Conservation (phyloP, 1,140 invertebrate genomes). For the Panagrolaimus sp. region DNA sequence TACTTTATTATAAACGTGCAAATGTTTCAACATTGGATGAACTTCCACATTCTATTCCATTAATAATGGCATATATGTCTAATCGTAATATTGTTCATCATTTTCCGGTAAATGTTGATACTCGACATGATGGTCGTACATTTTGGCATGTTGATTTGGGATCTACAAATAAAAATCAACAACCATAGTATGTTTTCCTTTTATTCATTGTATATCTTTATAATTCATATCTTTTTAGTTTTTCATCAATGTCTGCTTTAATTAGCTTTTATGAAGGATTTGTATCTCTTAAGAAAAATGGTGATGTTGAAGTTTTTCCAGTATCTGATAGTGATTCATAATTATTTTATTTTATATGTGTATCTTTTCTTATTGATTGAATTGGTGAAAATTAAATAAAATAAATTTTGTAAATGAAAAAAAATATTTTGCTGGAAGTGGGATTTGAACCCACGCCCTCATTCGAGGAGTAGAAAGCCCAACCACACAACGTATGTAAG, state of each 20-base stretch:
- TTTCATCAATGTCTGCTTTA: background rate
- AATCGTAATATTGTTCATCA: background rate
- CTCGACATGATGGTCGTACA: background rate
- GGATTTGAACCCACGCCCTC: no score
- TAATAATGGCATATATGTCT: background rate
- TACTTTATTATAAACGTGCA: background rate
- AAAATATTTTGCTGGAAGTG: no score
- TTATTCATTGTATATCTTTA: background rate
- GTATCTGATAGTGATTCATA: background rate
- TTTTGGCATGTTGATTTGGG: background rate
- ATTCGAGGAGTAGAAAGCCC: no score
- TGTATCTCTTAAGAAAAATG: constrained; percentile 4
- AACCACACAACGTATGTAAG: no score
- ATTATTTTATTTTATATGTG: background rate
- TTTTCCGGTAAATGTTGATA: background rate
- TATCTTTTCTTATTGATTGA: no score
- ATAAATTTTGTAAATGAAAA: no score
- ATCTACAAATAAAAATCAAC: background rate
- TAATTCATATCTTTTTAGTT: background rate
- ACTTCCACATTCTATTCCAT: background rate
- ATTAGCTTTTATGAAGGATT: background rate
- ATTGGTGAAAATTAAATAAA: no score
- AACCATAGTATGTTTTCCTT: background rate
- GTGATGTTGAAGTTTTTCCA: constrained; percentile 10
- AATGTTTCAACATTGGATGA: background rate